phyloP scores from a whole-genome alignment of 1,140 invertebrate genomes.

The Plectrocnemia conspersa region DNA sequence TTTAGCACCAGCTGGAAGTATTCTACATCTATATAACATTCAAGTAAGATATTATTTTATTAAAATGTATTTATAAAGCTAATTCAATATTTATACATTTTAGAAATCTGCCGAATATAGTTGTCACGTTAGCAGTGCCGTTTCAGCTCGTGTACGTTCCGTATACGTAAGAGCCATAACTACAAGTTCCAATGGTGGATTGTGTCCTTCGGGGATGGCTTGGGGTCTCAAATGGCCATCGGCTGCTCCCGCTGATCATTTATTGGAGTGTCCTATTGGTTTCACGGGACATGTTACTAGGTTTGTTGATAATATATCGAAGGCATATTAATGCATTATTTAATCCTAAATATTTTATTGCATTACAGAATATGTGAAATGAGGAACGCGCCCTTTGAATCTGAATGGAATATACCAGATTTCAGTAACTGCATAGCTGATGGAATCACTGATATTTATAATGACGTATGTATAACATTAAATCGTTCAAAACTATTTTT shows the following conservation, averaged over 20 bases:
- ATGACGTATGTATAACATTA: slow-evolving; percentile 58
- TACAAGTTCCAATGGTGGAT: slow-evolving; percentile 38
- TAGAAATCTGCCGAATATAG: slow-evolving; percentile 50
- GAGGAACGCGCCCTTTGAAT: slow-evolving; percentile 48
- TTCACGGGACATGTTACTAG: slow-evolving; percentile 46
- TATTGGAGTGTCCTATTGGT: slow-evolving; percentile 43
- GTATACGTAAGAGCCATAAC: slow-evolving; percentile 43
- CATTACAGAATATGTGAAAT: slow-evolving; percentile 49
- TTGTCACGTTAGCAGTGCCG: slow-evolving; percentile 49
- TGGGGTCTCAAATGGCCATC: slow-evolving; percentile 46
- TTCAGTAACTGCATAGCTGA: slow-evolving; percentile 67
- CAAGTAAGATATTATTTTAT: slow-evolving; percentile 51
- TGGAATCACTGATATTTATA: slow-evolving; percentile 58
- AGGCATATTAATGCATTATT: neutral
- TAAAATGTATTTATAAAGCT: neutral
- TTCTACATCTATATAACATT: slow-evolving; percentile 69
- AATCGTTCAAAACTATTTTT: no score
- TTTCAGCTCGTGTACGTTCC: slow-evolving; percentile 40
- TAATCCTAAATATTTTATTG: slow-evolving; percentile 5
- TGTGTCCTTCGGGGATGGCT: slow-evolving; percentile 40
- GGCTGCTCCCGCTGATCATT: slow-evolving; percentile 45
- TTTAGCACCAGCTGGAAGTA: slow-evolving; percentile 70
- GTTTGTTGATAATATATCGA: slow-evolving; percentile 29
- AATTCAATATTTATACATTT: slow-evolving; percentile 17
- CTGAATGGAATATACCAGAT: slow-evolving; percentile 68